A percentile compares a stretch with the other conserved stretches of the same genome.
phyloP scores from a whole-genome alignment of 2,888 invertebrate species.

The Pammene aurita region DNA sequence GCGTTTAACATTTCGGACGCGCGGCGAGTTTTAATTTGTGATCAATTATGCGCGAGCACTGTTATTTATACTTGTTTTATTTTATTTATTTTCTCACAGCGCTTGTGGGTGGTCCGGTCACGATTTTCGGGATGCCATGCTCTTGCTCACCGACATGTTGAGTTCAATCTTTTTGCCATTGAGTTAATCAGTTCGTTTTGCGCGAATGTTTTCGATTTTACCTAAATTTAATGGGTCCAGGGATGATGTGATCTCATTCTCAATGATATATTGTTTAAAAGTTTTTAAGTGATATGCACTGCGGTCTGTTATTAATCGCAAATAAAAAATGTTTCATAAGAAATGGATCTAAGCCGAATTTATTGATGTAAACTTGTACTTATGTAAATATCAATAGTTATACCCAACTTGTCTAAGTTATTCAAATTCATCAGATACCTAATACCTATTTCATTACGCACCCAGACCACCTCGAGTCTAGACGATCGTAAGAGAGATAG shows the following conservation, averaged over 20 bases:
- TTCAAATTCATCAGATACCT: background rate
- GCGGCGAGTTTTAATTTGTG: constrained; percentile 82
- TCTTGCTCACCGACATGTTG: constrained; percentile 75
- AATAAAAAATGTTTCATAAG: no score
- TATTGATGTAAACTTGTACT: no score
- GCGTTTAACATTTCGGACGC: constrained; percentile 79
- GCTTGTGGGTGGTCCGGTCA: constrained; percentile 81
- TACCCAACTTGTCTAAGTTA: no score
- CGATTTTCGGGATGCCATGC: constrained; percentile 75
- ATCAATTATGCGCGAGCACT: constrained; percentile 82
- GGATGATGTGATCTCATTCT: constrained; percentile 1
- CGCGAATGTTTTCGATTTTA: constrained; percentile 8
- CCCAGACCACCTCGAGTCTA: background rate
- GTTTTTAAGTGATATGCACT: no score
- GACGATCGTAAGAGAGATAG: background rate
- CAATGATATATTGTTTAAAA: background rate
- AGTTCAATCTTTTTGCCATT: constrained; percentile 70
- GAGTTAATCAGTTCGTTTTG: constrained; percentile 51
- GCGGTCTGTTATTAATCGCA: no score
- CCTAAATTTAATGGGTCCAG: constrained; percentile 9
- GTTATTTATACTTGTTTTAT: constrained; percentile 83
- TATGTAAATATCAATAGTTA: no score
- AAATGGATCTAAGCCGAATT: no score
- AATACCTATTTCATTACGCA: constrained; percentile 4
- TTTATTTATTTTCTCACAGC: constrained; percentile 80